A percentile compares a stretch with the other conserved stretches of the same genome.
phyloP scores from a whole-genome alignment of 1,140 invertebrate species.

The Magallana ariakensis region DNA sequence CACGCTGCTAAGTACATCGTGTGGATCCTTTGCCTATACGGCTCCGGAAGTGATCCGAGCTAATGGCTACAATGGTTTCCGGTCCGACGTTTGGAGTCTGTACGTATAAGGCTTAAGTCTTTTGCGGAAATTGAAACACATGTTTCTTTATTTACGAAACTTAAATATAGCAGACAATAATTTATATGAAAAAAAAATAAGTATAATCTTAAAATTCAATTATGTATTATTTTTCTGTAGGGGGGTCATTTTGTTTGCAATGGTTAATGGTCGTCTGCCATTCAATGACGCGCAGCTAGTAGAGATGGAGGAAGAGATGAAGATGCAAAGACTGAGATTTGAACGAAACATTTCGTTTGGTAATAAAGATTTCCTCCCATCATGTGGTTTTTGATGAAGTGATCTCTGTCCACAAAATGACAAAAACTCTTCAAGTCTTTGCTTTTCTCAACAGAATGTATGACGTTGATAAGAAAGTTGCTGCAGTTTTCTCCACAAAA shows the following conservation, averaged over 20 bases:
- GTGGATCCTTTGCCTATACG: constrained; percentile 97
- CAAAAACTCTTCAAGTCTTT: neutral
- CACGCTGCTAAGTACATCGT: constrained; percentile 86
- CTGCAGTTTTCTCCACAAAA: constrained; percentile 93
- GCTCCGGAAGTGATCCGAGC: constrained; percentile 97
- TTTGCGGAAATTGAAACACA: no score
- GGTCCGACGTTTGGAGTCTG: constrained; percentile 93
- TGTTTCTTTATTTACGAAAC: neutral
- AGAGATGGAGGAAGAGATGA: constrained; percentile 69
- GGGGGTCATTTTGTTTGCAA: constrained; percentile 97
- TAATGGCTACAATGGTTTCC: constrained; percentile 95
- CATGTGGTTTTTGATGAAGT: neutral
- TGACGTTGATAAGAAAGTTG: constrained; percentile 82
- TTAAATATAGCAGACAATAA: no score
- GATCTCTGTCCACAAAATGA: neutral
- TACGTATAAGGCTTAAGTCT: constrained; percentile 52
- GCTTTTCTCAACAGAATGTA: constrained; percentile 59
- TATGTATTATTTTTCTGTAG: constrained; percentile 44
- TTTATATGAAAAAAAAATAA: no score
- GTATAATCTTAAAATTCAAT: neutral
- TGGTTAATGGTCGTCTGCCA: constrained; percentile 96
- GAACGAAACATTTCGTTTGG: constrained; percentile 61
- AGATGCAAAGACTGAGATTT: constrained; percentile 67
- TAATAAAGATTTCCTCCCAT: constrained; percentile 32
- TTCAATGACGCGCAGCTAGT: constrained; percentile 91